These are phyloP conservation scores for Aelia acuminata DNA, from an alignment of 2,888 invertebrate genomes.

Conservation along the genomic window DNA sequence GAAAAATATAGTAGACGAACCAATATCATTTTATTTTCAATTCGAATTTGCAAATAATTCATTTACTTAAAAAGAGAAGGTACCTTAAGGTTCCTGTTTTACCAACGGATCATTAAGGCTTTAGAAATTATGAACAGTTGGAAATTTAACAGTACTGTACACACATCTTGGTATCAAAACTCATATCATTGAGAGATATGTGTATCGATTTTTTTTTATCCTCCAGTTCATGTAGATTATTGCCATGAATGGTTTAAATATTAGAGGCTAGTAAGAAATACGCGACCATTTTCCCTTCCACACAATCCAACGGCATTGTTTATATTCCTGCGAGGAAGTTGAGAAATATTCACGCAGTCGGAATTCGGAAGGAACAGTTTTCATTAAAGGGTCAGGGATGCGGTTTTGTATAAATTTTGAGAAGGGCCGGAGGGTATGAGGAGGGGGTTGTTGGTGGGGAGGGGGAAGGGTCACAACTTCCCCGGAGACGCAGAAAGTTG, in stretches of 20 bases:
- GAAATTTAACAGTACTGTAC: too few relatives aligned
- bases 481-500: neutral
- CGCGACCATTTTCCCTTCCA: neutral
- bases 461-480: neutral
- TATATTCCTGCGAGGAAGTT: conserved; percentile 3
- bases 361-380: conserved; percentile 28
- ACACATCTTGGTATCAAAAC: too few relatives aligned
- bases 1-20: too few relatives aligned
- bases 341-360: conserved; percentile 37
- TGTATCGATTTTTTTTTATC: too few relatives aligned
- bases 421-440: neutral
- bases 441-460: neutral
- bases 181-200: too few relatives aligned
- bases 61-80: too few relatives aligned
- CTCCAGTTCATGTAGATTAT: neutral
- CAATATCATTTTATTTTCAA: too few relatives aligned
- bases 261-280: neutral
- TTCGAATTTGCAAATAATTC: too few relatives aligned
- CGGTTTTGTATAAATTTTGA: conserved; percentile 41
- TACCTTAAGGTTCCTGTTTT: too few relatives aligned
- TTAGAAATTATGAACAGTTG: too few relatives aligned
- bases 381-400: conserved; percentile 35
- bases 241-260: neutral
- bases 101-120: too few relatives aligned
- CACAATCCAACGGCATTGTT: neutral